Evolutionary conservation across 2,797 vertebrate species (phyloP), one percentile per base, ranked within the genome.

Genomic region (Rhinoraja longicauda): DNA sequence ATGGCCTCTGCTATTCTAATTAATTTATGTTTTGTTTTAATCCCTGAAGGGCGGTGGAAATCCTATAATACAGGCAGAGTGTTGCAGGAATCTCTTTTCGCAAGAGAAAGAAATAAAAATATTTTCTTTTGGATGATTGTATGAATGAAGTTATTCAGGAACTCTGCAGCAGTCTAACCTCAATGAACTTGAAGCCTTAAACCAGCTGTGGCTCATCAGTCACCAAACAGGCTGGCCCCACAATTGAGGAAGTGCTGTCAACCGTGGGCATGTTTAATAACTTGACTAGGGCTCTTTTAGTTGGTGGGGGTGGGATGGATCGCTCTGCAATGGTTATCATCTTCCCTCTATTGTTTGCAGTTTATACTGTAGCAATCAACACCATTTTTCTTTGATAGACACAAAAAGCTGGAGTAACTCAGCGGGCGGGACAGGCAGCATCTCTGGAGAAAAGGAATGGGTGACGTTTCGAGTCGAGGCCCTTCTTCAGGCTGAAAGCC

Each of bases 141-240:
- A 73, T 92, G 90, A 92, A 92, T 92, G 90, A 92, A 73, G 90
- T 72, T 70, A 92, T 92, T 92, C 90, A 92, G 39, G 32, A 92
- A 75, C 67, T 91, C 64, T 70, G 88, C 67, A 91, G 67, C 88
- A 91, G 67, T 13, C 84, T 73, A 75, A 92, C 64, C 90, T 92
- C 90, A 45, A 15, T 72, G 90, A 92, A 92, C 90, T 92, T 92
- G 90, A 92, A 73, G 53, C 39, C 70, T 53, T 53, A 45, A 12
- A 75, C 70, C 90, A 92, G 67, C 90, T 75, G 90, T 92, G 90
- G 24, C 13, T 75, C 39, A 39, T 92, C 90, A 92, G 21, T 92
- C 90, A 92, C 3, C 39, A 72, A 73, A 29, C 70, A 73, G 70
- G 32, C 70, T 1, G 36, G 45, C 39, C 64, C 29, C 90, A 45